Evolutionary conservation across 30 jellyfish, hydroid and myxozoan species (phyloP).

Genomic region (Phacellophora camtschatica): DNA sequence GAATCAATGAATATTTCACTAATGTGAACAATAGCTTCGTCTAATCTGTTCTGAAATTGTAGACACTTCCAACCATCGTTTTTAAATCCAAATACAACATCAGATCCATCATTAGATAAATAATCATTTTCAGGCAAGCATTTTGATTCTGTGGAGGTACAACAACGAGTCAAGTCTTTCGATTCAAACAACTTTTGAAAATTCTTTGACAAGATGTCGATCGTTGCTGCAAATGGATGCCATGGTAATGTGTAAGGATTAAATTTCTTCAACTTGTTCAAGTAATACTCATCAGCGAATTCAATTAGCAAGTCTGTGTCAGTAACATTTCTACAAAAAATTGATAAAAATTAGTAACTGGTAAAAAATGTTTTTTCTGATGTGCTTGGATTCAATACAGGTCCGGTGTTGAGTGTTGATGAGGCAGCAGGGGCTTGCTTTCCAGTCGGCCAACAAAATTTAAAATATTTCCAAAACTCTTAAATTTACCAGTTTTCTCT

Average conservation of each 20-base stretch:
- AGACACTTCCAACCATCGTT: too few species aligned
- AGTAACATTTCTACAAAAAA: background rate
- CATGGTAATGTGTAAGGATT: slow-evolving; percentile 5
- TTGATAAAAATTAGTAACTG: background rate
- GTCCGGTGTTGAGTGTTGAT: background rate
- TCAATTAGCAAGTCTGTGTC: background rate
- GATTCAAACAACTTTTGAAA: background rate
- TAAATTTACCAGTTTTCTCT: too few species aligned
- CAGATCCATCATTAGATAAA: too few species aligned
- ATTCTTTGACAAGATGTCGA: background rate
- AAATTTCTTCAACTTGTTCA: background rate
- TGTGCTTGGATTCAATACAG: background rate
- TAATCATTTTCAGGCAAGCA: too few species aligned
- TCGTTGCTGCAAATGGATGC: background rate
- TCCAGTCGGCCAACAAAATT: too few species aligned
- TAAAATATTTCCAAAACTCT: too few species aligned
- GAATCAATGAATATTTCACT: slow-evolving; percentile 35
- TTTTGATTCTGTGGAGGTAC: too few species aligned
- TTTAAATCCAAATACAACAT: too few species aligned
- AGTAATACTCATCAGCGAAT: background rate
- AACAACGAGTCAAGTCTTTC: too few species aligned
- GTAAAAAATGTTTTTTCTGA: background rate
- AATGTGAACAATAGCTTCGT: background rate
- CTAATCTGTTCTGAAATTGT: background rate
- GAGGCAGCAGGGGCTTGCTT: too few species aligned